Evolutionary conservation across 2,888 invertebrate genomes (phyloP).

Genomic region (Orgyia antiqua): DNA sequence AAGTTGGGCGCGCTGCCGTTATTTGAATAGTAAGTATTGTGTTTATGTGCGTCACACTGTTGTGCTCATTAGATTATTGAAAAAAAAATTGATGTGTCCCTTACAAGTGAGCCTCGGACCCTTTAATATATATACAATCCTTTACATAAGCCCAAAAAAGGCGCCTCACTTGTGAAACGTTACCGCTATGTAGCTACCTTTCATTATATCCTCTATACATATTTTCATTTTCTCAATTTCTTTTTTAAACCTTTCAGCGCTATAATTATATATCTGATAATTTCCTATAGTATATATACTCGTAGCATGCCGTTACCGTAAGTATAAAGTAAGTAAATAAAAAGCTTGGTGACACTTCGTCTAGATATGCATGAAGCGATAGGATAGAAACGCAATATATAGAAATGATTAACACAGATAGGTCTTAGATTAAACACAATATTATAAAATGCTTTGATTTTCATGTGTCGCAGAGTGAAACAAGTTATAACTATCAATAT

Average conservation of each 20-base stretch:
- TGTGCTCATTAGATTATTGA: slow-evolving; percentile 69
- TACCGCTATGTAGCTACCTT: slow-evolving; percentile 47
- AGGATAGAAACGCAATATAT: slow-evolving; percentile 10
- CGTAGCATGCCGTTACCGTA: slow-evolving; percentile 25
- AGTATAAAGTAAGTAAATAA: slow-evolving; percentile 14
- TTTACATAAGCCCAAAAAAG: slow-evolving; percentile 52
- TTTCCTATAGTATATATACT: slow-evolving; percentile 13
- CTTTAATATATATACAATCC: slow-evolving; percentile 44
- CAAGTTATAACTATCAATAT: no score
- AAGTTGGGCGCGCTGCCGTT: slow-evolving; percentile 54
- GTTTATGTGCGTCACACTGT: slow-evolving; percentile 76
- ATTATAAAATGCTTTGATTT: no score
- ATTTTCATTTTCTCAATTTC: slow-evolving; percentile 25
- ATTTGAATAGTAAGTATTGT: slow-evolving; percentile 69
- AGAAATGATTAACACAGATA: no score
- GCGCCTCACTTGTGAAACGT: slow-evolving; percentile 78
- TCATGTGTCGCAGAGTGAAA: no score
- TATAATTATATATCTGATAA: slow-evolving; percentile 21
- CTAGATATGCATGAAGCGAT: slow-evolving; percentile 19
- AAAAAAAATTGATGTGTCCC: slow-evolving; percentile 59
- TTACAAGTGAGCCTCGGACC: slow-evolving; percentile 65
- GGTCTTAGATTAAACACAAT: no score
- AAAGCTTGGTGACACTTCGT: slow-evolving; percentile 17
- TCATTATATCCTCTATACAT: slow-evolving; percentile 27
- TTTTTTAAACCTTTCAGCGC: slow-evolving; percentile 24